Base-by-base conservation (phyloP, 2,797 vertebrate species). In the Acipenser ruthenus region DNA sequence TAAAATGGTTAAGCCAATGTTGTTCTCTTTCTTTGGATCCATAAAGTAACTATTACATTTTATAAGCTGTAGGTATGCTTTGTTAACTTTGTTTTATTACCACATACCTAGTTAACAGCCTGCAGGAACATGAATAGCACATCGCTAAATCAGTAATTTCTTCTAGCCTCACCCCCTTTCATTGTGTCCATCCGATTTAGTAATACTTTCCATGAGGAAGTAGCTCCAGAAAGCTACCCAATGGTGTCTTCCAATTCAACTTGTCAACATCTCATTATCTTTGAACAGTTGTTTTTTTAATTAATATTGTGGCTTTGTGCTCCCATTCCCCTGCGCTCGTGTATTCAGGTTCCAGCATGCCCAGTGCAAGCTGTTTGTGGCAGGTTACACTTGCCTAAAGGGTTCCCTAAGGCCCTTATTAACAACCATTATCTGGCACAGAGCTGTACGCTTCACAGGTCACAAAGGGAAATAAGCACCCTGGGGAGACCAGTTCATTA, bases 301-400 rank as follows among this genome's bases (percentile, higher is more conserved):
- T 66, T 66, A 60, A 10, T 23, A 18, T 18, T 59, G 67, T 11
- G 65, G 64, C 69, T 67, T 67, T 73, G 67, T 61, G 6, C 10
- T 18, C 51, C 10, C 7, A 8, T 4, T n/a, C 50, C 50, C 13
- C 47, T 50, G 18, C 8, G 66, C 49, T 49, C 58, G 18, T 7
- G 37, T n/a, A n/a, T 69, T 65, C 86, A 88, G 75, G 88, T 86
- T 78, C 72, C 80, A 79, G 88, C 88, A 87, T 88, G 87, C 77
- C 72, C 71, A 56, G 76, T 82, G 82, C 75, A 15, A 68, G 58
- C 69, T 73, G 67, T 71, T 75, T 78, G 60, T 63, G 18, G 15
- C 60, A 59, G 50, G 64, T n/a, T 49, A 15, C 9, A 8, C n/a
- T 9, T n/a, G 3, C n/a, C 52, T 55, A 9, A 55, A n/a, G n/a